phyloP scores from a whole-genome alignment of 2,113 vertebrate genomes.

The Rattus rattus region DNA sequence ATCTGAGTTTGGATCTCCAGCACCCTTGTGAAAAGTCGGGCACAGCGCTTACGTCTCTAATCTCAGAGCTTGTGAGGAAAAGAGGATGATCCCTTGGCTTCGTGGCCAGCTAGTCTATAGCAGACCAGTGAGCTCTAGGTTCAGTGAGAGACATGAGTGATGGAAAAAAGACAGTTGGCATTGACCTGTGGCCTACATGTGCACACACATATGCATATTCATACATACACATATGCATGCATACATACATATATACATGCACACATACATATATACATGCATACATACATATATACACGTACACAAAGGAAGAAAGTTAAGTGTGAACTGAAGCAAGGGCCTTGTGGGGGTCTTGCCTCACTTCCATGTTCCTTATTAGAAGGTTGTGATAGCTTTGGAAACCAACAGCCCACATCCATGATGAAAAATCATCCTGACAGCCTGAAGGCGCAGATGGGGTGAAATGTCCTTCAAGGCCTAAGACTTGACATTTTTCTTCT shows the following conservation, averaged over 20 bases:
- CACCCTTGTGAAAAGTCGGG: not conserved
- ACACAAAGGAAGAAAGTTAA: not conserved
- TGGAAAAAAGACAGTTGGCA: not conserved
- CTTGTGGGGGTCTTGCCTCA: not conserved
- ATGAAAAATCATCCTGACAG: not conserved
- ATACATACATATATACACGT: too few species aligned
- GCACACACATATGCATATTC: not conserved
- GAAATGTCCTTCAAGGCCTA: not conserved
- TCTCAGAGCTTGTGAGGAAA: too few species aligned
- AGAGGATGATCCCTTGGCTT: not conserved
- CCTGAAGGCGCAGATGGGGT: not conserved
- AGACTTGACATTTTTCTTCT: not conserved
- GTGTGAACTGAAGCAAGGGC: not conserved
- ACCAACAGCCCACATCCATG: not conserved
- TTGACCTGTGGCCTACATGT: not conserved
- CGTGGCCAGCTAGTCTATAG: not conserved
- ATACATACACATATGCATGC: too few species aligned
- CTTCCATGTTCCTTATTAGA: not conserved
- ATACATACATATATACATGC: too few species aligned
- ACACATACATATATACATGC: too few species aligned
- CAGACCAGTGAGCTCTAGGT: not conserved
- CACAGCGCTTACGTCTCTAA: not conserved
- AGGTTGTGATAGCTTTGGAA: not conserved
- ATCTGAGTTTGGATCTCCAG: not conserved
- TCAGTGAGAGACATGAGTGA: not conserved